phyloP scores from a whole-genome alignment of 1,140 invertebrate species.

The Tribolium madens region DNA sequence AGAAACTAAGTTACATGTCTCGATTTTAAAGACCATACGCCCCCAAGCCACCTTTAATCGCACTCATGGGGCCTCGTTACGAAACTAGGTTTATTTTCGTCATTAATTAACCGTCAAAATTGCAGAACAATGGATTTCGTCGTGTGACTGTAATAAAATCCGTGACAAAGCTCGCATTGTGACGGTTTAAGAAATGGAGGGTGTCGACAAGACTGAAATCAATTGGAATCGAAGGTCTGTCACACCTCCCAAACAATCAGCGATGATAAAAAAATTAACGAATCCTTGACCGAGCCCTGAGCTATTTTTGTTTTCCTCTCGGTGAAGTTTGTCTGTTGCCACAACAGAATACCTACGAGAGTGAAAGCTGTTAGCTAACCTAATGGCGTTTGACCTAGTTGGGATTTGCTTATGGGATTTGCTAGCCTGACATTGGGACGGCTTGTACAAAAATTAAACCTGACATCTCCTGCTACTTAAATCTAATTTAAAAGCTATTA shows the following conservation, averaged over 20 bases:
- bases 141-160: conserved; percentile 29
- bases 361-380: conserved; percentile 18
- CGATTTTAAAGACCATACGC: not conserved
- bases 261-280: not conserved
- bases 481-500: no score
- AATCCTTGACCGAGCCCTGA: conserved; percentile 20
- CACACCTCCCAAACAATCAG: not conserved
- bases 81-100: conserved; percentile 17
- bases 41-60: not conserved
- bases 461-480: no score
- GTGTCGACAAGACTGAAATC: not conserved
- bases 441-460: not conserved
- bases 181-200: conserved; percentile 5
- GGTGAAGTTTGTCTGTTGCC: not conserved
- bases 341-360: conserved; percentile 1
- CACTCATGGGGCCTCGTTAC: not conserved
- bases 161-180: conserved; percentile 9
- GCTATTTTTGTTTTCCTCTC: conserved; percentile 9
- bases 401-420: not conserved
- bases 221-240: not conserved
- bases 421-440: not conserved
- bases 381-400: conserved; percentile 2
- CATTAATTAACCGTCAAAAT: conserved; percentile 27
- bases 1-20: not conserved
- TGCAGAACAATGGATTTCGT: conserved; percentile 37